These are phyloP conservation scores for Scaptomyza flava DNA, from an alignment of 2,888 invertebrate species.

Conservation along the genomic window DNA sequence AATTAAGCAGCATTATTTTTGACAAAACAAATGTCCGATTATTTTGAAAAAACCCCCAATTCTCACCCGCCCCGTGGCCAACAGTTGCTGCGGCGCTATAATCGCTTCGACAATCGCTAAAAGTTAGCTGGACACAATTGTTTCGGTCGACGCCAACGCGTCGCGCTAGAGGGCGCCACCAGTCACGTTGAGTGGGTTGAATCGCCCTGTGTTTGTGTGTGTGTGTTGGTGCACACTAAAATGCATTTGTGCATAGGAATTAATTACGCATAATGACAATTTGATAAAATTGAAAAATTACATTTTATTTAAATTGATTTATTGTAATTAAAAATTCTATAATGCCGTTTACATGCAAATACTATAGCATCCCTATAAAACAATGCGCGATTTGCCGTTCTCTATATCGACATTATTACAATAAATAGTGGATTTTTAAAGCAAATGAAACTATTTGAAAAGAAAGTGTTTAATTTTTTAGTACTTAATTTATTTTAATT, in stretches of 20 bases:
- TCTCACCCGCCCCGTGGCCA: background rate
- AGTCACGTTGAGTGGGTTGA: background rate
- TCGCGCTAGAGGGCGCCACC: slow-evolving; percentile 17
- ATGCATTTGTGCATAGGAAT: slow-evolving; percentile 79
- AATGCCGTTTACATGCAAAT: slow-evolving; percentile 34
- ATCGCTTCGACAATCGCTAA: slow-evolving; percentile 46
- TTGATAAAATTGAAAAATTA: slow-evolving; percentile 83
- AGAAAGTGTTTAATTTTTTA: too few species aligned
- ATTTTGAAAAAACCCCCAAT: slow-evolving; percentile 8
- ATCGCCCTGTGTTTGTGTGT: background rate
- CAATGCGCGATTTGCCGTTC: slow-evolving; percentile 38
- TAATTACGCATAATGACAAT: slow-evolving; percentile 83
- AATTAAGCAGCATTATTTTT: slow-evolving; percentile 82
- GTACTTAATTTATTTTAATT: too few species aligned
- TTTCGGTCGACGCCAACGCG: slow-evolving; percentile 11
- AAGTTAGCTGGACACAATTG: slow-evolving; percentile 36
- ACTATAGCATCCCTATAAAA: slow-evolving; percentile 1
- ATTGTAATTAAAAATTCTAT: slow-evolving; percentile 82
- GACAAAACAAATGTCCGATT: slow-evolving; percentile 72
- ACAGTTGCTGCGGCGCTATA: slow-evolving; percentile 10
- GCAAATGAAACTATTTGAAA: background rate
- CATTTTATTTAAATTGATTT: slow-evolving; percentile 82
- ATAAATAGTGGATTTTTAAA: too few species aligned
- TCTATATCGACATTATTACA: background rate
- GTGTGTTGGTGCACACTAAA: slow-evolving; percentile 41